A percentile compares a stretch with the other conserved stretches of the same genome.
phyloP scores from a whole-genome alignment of 1,140 invertebrate genomes.

The Lanistes nyassanus region DNA sequence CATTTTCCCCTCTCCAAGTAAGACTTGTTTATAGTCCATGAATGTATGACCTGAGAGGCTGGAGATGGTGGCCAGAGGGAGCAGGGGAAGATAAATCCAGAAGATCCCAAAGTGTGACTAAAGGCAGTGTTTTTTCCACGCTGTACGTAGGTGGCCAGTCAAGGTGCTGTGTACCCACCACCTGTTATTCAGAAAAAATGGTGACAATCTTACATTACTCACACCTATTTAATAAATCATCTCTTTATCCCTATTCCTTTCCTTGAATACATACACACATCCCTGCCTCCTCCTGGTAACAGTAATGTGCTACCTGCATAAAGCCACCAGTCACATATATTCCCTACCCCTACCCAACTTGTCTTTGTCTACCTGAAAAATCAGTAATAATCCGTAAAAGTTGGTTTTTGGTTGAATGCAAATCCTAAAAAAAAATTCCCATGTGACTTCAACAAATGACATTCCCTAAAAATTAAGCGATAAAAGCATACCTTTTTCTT shows the following conservation, averaged over 20 bases:
- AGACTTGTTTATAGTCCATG: too few relatives aligned
- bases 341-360: too few relatives aligned
- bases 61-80: not conserved
- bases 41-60: constrained; percentile 30
- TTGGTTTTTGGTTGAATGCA: too few relatives aligned
- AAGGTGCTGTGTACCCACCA: constrained; percentile 34
- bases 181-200: constrained; percentile 33
- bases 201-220: not conserved
- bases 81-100: constrained; percentile 47
- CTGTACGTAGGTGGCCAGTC: constrained; percentile 47
- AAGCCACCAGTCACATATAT: not conserved
- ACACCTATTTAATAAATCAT: not conserved
- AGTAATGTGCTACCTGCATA: not conserved
- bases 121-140: constrained; percentile 43
- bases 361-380: too few relatives aligned
- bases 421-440: too few relatives aligned
- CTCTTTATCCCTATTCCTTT: not conserved
- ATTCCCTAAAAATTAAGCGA: too few relatives aligned
- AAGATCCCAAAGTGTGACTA: constrained; percentile 49
- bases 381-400: too few relatives aligned
- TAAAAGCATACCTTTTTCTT: too few relatives aligned
- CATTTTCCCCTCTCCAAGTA: too few relatives aligned
- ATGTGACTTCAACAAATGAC: too few relatives aligned
- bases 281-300: not conserved
- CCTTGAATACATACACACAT: not conserved